Percentiles rank a stretch among this genome's conserved stretches.
Conservation (phyloP, 2,113 vertebrate species). For the Panthera leo region DNA sequence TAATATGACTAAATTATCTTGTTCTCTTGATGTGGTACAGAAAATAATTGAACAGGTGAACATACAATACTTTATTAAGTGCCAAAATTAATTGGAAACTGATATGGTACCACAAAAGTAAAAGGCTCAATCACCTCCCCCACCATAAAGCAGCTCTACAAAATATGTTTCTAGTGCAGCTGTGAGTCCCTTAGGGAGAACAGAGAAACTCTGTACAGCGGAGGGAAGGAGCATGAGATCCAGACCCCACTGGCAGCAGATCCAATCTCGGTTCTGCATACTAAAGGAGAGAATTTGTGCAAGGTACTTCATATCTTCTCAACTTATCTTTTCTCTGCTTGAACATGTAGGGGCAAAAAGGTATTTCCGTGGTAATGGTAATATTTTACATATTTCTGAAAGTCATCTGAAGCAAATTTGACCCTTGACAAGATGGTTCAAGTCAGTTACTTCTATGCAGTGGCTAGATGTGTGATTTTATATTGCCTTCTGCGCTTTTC, state of each 20-base stretch:
- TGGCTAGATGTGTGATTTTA: not conserved
- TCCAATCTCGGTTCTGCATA: not conserved
- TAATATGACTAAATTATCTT: constrained; percentile 6
- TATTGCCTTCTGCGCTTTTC: not conserved
- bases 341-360: not conserved
- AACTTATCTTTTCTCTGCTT: not conserved
- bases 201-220: too few relatives aligned
- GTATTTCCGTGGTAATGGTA: not conserved
- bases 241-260: rapidly evolving
- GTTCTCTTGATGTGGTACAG: not conserved
- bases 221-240: not conserved
- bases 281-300: not conserved
- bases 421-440: not conserved
- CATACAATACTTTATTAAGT: not conserved
- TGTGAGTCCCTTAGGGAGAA: too few relatives aligned
- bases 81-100: constrained; percentile 3
- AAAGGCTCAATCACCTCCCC: not conserved
- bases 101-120: not conserved
- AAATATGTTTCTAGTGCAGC: not conserved
- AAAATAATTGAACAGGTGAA: constrained; percentile 29
- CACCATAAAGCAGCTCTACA: not conserved
- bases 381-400: not conserved
- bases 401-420: not conserved
- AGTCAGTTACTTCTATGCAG: not conserved
- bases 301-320: not conserved